Base-by-base conservation (phyloP, 2,888 invertebrate species). In the Stomorhina lunata region DNA sequence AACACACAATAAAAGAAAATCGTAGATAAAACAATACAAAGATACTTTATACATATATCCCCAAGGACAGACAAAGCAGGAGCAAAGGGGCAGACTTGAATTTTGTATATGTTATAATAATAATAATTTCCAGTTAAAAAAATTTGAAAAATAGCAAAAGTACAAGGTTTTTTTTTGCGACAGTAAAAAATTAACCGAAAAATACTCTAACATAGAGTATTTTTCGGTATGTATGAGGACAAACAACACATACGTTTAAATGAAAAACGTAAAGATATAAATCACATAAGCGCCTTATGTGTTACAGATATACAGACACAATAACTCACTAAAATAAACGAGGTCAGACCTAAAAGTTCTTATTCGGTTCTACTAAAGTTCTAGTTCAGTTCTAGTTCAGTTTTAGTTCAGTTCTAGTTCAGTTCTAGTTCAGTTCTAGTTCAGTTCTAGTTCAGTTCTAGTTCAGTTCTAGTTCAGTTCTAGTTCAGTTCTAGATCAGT, bases 51-150 rank as follows among this genome's bases (percentile, higher is more conserved):
- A n/a, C n/a, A n/a, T 27, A 37, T 34, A 61, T 12, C 45, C 20
- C 10, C 43, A 57, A 20, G 29, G 1, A 53, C 2, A 15, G 45
- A 53, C 29, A 53, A 27, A 12, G 2, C 9, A 43, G 6, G 22
- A n/a, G 15, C 53, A 12, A 9, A 40, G 15, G 12, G n/a, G 25
- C 40, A 29, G 17, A 53, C 12, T 1, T 27, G 57, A 29, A 17
- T 45, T 17, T 55, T n/a, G 40, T 61, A 37, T n/a, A 48, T 9
- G 40, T 50, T 50, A 57, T 59, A 50, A 71, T 71, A 59, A 71
- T 76, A 76, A 76, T 76, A 76, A 76, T 76, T 76, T 80, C 71
- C 34, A 65, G 71, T 76, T 76, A 75, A 71, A 71, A 17, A 71
- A 68, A 66, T 80, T 76, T 69, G 2, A 53, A 40, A 40, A 53